Base-by-base conservation (phyloP, 2,113 vertebrate species). In the Malurus elegans region DNA sequence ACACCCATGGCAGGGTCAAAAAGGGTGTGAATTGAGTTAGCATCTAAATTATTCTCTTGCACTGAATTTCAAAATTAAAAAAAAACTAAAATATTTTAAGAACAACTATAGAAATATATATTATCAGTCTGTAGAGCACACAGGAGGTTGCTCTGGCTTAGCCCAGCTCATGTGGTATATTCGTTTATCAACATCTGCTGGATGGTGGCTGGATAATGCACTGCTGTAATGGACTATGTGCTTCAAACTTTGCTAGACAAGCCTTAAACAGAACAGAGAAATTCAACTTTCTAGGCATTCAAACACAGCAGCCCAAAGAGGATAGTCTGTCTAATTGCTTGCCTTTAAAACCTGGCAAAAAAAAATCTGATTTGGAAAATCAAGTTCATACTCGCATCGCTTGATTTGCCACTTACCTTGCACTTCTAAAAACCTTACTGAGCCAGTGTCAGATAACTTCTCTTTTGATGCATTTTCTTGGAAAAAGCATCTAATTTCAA, bases 321-420 rank as follows among this genome's bases (percentile, higher is more conserved):
- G 3, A 51, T 29, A 36, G 5, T 34, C 45, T 79, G 34, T 23
- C 42, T 50, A 6, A 86, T 38, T 60, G 67, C 62, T 89, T 87
- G 8, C 31, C 53, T 91, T 53, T 38, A 42, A 80, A 89, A 85
- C 29, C 40, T 42, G 47, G 45, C 10, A 29, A 32, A 71, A 70
- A 70, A 61, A 44, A 11, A 18, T 4, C 25, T 42, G 47, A n/a
- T 76, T 34, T 74, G 12, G 32, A 54, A 84, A 76, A 70, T 26
- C 10, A 29, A n/a, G 51, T 50, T 65, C 14, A 11, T 56, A 13
- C 8, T 51, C 15, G 0, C 2, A 0, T 45, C 56, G 23, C 38
- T 31, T 40, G 18, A 47, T 51, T 53, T 51, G 10, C 61, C 9
- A 4, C 48, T 57, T 65, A 12, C 8, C 40, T n/a, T 47, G 20